Conservation (phyloP, 2,797 vertebrate genomes). For the Leptatherina wallacei region DNA sequence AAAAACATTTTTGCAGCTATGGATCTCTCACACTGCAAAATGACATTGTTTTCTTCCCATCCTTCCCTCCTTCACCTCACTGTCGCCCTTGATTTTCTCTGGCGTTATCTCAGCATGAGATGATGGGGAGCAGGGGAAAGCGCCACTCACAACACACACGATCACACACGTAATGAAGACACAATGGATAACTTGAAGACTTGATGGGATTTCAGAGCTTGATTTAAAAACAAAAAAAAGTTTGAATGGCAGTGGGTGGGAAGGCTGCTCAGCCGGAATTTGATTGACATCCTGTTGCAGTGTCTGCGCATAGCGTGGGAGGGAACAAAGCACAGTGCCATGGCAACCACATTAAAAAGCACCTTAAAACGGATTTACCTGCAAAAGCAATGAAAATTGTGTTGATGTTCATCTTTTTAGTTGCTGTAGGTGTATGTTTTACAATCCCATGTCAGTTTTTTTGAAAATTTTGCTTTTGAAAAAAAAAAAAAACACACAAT, state of each 20-base stretch:
- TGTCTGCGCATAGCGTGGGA: constrained; percentile 56
- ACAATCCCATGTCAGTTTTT: constrained; percentile 52
- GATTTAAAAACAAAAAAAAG: constrained; percentile 29
- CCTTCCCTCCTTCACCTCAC: constrained; percentile 13
- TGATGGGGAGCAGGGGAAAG: constrained; percentile 43
- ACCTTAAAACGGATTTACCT: constrained; percentile 79
- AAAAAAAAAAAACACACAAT: constrained; percentile 65
- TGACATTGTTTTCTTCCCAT: constrained; percentile 18
- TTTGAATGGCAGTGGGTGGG: constrained; percentile 58
- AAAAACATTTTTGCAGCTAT: constrained; percentile 36
- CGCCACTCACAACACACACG: neutral
- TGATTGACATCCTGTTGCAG: constrained; percentile 65
- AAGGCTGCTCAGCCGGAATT: constrained; percentile 42
- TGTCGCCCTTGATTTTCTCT: constrained; percentile 51
- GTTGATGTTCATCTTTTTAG: constrained; percentile 53
- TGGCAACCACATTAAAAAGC: constrained; percentile 83
- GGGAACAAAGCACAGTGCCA: constrained; percentile 79
- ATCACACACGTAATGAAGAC: constrained; percentile 33
- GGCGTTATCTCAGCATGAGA: constrained; percentile 55
- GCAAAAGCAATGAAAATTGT: constrained; percentile 74
- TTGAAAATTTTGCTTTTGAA: constrained; percentile 31
- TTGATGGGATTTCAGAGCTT: constrained; percentile 56
- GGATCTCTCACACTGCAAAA: constrained; percentile 51
- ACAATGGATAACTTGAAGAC: constrained; percentile 57
- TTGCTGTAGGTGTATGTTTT: constrained; percentile 53